A percentile compares a stretch with the other conserved stretches of the same genome.
phyloP scores from a whole-genome alignment of 2,888 invertebrate genomes.

The Caprella mutica region DNA sequence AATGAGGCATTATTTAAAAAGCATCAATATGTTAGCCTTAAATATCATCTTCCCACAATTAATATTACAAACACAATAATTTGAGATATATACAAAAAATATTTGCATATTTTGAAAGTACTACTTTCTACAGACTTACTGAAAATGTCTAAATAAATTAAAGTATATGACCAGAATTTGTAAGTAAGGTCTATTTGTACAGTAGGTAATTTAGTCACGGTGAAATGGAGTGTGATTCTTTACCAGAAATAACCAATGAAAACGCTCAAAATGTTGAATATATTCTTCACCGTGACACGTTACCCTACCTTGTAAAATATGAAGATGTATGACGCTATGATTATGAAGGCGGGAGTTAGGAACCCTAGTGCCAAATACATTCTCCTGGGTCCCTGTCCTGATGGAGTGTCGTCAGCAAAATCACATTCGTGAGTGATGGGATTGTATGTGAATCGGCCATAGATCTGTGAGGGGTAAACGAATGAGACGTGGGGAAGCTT shows the following conservation, averaged over 20 bases:
- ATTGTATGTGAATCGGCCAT: slow-evolving; percentile 25
- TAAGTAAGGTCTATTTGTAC: no score
- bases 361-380: slow-evolving; percentile 25
- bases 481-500: no score
- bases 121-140: background rate
- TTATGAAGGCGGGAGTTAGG: slow-evolving; percentile 21
- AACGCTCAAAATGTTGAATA: no score
- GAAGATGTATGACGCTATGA: slow-evolving; percentile 30
- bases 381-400: slow-evolving; percentile 13
- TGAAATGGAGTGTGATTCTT: no score
- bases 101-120: background rate
- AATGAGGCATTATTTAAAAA: no score
- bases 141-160: background rate
- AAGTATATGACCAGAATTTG: no score
- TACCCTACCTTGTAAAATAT: slow-evolving; percentile 28
- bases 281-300: no score
- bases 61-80: no score
- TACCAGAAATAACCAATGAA: no score
- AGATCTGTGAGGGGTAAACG: slow-evolving; percentile 18
- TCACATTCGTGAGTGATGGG: slow-evolving; percentile 26
- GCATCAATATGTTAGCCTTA: no score
- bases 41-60: no score
- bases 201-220: no score
- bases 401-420: slow-evolving; percentile 12
- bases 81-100: background rate